Conservation (phyloP, 2,888 invertebrate species). For the Schizaphis graminum region DNA sequence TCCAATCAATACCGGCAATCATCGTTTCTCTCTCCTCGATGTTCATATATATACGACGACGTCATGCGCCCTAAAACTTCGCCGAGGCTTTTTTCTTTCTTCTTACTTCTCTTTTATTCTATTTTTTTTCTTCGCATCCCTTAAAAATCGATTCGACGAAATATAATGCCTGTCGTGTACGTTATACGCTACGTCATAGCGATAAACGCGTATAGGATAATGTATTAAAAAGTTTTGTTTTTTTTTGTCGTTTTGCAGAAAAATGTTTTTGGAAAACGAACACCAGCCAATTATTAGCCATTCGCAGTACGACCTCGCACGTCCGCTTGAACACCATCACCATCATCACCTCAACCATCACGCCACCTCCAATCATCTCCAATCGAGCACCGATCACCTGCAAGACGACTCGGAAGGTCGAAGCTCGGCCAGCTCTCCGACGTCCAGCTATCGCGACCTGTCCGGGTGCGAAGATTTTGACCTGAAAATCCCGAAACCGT, state of each 20-base stretch:
- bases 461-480: slow-evolving; percentile 61
- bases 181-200: background rate
- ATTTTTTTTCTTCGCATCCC: slow-evolving; percentile 25
- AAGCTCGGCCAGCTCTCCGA: slow-evolving; percentile 57
- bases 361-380: background rate
- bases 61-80: slow-evolving; percentile 61
- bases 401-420: slow-evolving; percentile 60
- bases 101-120: background rate
- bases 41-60: slow-evolving; percentile 7
- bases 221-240: slow-evolving; percentile 3
- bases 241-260: slow-evolving; percentile 48
- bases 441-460: slow-evolving; percentile 54
- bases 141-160: slow-evolving; percentile 63
- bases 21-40: slow-evolving; percentile 44
- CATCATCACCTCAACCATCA: slow-evolving; percentile 25
- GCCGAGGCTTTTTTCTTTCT: slow-evolving; percentile 34
- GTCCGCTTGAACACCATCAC: slow-evolving; percentile 44
- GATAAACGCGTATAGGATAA: background rate
- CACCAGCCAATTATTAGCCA: slow-evolving; percentile 46
- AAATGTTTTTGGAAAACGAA: slow-evolving; percentile 65
- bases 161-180: background rate
- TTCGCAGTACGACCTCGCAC: slow-evolving; percentile 45
- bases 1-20: slow-evolving; percentile 66
- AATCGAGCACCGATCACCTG: background rate
- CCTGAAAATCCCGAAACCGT: slow-evolving; percentile 45